phyloP scores from a whole-genome alignment of 2,797 vertebrate species.

The Gobio occitaniae region DNA sequence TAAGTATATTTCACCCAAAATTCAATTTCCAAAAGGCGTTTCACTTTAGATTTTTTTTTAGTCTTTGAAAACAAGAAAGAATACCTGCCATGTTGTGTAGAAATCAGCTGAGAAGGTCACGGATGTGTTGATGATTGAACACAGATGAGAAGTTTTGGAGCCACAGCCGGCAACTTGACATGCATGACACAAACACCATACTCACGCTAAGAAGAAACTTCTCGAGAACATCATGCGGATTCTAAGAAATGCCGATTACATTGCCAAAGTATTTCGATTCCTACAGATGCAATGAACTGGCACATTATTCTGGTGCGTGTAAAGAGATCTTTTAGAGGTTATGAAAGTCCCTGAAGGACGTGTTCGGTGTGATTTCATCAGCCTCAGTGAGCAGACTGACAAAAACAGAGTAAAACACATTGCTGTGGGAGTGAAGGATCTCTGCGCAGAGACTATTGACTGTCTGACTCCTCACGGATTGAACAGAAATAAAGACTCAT shows the following conservation, averaged over 20 bases:
- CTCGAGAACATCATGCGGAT: slow-evolving; percentile 3
- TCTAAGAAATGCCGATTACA: not conserved
- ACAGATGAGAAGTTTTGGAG: slow-evolving; percentile 27
- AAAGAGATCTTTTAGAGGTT: slow-evolving; percentile 5
- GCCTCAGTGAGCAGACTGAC: not conserved
- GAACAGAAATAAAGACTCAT: not conserved
- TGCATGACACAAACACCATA: not conserved
- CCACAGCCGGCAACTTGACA: not conserved
- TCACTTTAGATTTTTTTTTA: not conserved
- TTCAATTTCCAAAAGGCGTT: not conserved
- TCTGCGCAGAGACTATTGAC: not conserved
- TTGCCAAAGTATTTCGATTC: slow-evolving; percentile 2
- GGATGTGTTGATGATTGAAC: not conserved
- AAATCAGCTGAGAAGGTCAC: slow-evolving; percentile 2
- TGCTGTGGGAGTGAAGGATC: not conserved
- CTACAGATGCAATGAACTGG: not conserved
- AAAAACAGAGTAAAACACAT: not conserved
- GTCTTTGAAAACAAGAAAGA: not conserved
- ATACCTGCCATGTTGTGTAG: not conserved
- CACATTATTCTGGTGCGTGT: not conserved
- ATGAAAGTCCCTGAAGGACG: not conserved
- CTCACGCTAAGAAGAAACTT: not conserved
- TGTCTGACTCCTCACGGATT: not conserved
- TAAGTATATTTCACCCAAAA: not conserved
- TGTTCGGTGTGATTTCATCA: not conserved